phyloP scores from a whole-genome alignment of 1,140 invertebrate species.

The Tribolium castaneum region DNA sequence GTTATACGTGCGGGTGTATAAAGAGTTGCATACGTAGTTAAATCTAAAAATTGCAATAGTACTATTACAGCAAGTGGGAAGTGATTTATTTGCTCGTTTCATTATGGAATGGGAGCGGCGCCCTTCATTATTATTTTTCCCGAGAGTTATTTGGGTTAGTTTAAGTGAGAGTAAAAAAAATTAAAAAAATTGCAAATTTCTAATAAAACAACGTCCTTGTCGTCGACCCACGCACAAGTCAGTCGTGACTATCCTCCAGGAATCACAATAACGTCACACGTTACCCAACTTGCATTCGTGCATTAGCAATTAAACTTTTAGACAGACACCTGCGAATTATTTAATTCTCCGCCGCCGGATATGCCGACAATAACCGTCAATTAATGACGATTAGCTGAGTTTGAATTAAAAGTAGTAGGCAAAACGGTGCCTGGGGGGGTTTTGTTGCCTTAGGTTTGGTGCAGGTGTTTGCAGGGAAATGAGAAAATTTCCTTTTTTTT shows the following conservation, averaged over 20 bases:
- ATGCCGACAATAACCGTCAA: neutral
- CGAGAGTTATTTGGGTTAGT: neutral
- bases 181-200: neutral
- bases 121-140: neutral
- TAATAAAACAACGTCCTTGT: neutral
- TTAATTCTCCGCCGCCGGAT: neutral
- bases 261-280: constrained; percentile 13
- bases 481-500: neutral
- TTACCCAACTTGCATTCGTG: constrained; percentile 25
- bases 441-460: neutral
- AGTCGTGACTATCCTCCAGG: constrained; percentile 20
- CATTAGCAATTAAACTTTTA: constrained; percentile 15
- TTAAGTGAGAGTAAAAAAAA: neutral
- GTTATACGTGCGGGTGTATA: neutral
- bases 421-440: neutral
- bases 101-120: neutral
- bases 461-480: neutral
- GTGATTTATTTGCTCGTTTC: constrained; percentile 5
- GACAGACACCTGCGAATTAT: constrained; percentile 17
- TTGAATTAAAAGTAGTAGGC: neutral
- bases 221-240: neutral
- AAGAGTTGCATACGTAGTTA: neutral
- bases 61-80: neutral
- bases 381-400: neutral
- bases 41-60: neutral